Evolutionary conservation across 2,888 invertebrate species (phyloP), one percentile per base, ranked within the genome.

Genomic region (Balanococcus diminutus): DNA sequence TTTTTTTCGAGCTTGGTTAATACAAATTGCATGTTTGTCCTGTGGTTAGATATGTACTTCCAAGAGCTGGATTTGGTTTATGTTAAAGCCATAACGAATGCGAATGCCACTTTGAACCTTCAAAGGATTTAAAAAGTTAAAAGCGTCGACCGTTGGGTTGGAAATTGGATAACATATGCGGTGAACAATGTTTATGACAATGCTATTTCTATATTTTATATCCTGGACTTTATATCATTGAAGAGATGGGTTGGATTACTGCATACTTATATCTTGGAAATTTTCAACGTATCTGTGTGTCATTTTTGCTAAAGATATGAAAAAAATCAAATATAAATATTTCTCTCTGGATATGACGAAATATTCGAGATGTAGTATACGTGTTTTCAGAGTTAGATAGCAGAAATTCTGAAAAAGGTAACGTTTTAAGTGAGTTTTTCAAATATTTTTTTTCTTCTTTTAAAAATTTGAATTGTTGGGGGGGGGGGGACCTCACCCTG

Each of bases 41-140:
- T 22, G 22, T 61, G 25, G 61, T 46, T 67, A 67, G 9, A 14
- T 11, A 28, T 25, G 28, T n/a, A n/a, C n/a, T 25, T 25, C 25
- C 28, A 67, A 56, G n/a, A n/a, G 4, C 61, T 67, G 1, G 14
- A n/a, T 67, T 67, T 28, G 22, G n/a, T 51, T 42, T 42, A 42
- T 16, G 42, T 42, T 16, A 42, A 16, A 14, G 42, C 14, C 42
- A 42, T n/a, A 51, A 51, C 51, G 51, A n/a, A n/a, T n/a, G n/a
- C n/a, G n/a, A n/a, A n/a, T n/a, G n/a, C n/a, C n/a, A 51, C 61
- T 67, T 67, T 67, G 61, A 67, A 25, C 61, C 61, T 67, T 67
- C 11, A 67, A 25, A 25, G 61, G 51, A 51, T 51, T 51, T 51
- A 51, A 51, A 19, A 51, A 19, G 51, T 51, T 51, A 25, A 67